Percentiles rank a stretch among this genome's conserved stretches.
phyloP scores from a whole-genome alignment of 37 sponge, comb jelly and placozoan species.

The Oscarella lobularis region DNA sequence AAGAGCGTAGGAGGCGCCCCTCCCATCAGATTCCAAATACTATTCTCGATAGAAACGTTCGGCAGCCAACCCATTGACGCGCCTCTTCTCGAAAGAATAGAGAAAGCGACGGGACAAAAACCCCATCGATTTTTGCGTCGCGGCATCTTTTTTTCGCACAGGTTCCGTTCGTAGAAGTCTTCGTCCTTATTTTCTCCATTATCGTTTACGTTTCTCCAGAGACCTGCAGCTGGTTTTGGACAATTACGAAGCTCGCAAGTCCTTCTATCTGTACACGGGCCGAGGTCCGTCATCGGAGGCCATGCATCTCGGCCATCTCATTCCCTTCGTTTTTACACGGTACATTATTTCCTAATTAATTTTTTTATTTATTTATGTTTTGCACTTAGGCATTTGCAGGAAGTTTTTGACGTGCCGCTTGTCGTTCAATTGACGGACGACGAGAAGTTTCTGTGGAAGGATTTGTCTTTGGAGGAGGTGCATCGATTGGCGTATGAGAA shows the following conservation, averaged over 20 bases:
- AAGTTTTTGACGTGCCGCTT: conserved; percentile 97
- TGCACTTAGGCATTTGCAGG: conserved; percentile 93
- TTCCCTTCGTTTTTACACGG: conserved; percentile 98
- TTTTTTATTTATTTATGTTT: not conserved
- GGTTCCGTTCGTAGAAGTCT: conserved; percentile 19
- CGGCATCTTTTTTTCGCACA: conserved; percentile 89
- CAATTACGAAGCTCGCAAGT: conserved; percentile 68
- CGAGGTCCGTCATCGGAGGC: conserved; percentile 96
- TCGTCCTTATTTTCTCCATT: not conserved
- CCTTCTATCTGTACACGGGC: conserved; percentile 98
- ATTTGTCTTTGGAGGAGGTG: conserved; percentile 71
- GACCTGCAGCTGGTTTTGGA: conserved; percentile 70
- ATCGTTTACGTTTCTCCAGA: conserved; percentile 13
- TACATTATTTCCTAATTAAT: conserved; percentile 16
- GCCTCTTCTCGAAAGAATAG: conserved; percentile 56
- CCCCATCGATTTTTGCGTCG: conserved; percentile 84
- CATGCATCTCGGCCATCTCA: conserved; percentile 96
- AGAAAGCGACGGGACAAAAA: conserved; percentile 51
- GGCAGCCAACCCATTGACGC: conserved; percentile 64
- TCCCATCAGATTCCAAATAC: too few relatives aligned
- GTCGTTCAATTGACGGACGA: conserved; percentile 98
- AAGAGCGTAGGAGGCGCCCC: too few relatives aligned
- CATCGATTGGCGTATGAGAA: conserved; percentile 81
- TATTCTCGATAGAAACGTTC: conserved; percentile 36
- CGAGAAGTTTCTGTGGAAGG: conserved; percentile 97